phyloP scores from a whole-genome alignment of 2,113 vertebrate species.

The Calonectris borealis region DNA sequence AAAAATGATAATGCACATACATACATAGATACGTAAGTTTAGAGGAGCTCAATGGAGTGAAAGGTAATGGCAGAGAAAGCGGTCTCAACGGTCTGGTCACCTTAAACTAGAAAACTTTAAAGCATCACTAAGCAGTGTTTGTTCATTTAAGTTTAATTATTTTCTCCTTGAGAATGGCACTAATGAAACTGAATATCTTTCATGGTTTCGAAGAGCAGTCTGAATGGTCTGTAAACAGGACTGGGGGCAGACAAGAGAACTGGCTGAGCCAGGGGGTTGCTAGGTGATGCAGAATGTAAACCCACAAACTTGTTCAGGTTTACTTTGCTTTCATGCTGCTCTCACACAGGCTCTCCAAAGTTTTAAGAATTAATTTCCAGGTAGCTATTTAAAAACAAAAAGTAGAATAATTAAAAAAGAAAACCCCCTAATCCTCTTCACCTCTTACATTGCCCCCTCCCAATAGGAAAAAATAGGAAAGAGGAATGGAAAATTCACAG shows the following conservation, averaged over 20 bases:
- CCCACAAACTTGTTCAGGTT: constrained; percentile 81
- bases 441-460: neutral
- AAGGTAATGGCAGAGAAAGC: constrained; percentile 49
- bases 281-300: constrained; percentile 83
- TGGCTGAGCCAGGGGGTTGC: constrained; percentile 79
- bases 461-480: constrained; percentile 9
- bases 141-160: constrained; percentile 86
- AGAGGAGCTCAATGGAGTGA: neutral
- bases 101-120: constrained; percentile 72
- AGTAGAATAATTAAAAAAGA: constrained; percentile 44
- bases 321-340: constrained; percentile 80
- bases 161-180: constrained; percentile 83
- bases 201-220: constrained; percentile 75
- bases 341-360: constrained; percentile 78
- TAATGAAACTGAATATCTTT: constrained; percentile 85
- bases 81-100: constrained; percentile 33
- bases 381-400: constrained; percentile 62
- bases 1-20: neutral
- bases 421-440: neutral
- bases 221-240: constrained; percentile 84
- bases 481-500: neutral
- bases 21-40: neutral
- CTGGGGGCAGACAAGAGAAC: constrained; percentile 78
- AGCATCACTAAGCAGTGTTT: constrained; percentile 77
- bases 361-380: constrained; percentile 77